phyloP scores from a whole-genome alignment of 2,797 vertebrate genomes.

The Poeciliopsis infans region DNA sequence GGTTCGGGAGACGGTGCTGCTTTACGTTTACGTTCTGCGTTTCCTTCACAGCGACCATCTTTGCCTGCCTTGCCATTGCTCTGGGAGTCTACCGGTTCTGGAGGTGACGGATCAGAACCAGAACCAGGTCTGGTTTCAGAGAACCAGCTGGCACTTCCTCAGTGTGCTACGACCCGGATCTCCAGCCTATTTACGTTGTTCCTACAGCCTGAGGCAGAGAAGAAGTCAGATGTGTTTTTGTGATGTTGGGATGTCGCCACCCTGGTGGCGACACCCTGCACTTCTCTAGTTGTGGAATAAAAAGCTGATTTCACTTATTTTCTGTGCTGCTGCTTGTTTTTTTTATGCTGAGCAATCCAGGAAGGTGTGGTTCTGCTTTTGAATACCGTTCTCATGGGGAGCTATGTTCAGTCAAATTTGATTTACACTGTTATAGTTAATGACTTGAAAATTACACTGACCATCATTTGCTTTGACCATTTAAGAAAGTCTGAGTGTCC shows the following conservation, averaged over 20 bases:
- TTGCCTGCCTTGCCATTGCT: slow-evolving; percentile 91
- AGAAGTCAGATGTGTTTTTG: background rate
- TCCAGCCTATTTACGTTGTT: background rate
- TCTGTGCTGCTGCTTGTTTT: background rate
- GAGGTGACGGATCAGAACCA: slow-evolving; percentile 76
- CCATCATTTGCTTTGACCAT: too few relatives aligned
- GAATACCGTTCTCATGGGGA: too few relatives aligned
- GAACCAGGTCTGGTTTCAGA: background rate
- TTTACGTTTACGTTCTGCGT: background rate
- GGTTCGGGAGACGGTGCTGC: background rate
- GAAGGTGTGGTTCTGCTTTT: background rate
- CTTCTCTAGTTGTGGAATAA: background rate
- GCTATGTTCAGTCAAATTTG: too few relatives aligned
- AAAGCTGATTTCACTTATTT: background rate
- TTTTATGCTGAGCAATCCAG: background rate
- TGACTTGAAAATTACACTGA: too few relatives aligned
- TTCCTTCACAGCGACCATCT: slow-evolving; percentile 85
- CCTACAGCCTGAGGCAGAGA: background rate
- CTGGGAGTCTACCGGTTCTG: slow-evolving; percentile 92
- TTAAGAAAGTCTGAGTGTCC: background rate
- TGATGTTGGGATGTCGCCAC: background rate
- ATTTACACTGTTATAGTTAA: too few relatives aligned
- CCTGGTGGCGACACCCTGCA: background rate
- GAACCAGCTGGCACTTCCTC: background rate
- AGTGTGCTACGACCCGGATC: background rate